Conservation (phyloP, 2,113 vertebrate species). For the Nycticryphes semicollaris region DNA sequence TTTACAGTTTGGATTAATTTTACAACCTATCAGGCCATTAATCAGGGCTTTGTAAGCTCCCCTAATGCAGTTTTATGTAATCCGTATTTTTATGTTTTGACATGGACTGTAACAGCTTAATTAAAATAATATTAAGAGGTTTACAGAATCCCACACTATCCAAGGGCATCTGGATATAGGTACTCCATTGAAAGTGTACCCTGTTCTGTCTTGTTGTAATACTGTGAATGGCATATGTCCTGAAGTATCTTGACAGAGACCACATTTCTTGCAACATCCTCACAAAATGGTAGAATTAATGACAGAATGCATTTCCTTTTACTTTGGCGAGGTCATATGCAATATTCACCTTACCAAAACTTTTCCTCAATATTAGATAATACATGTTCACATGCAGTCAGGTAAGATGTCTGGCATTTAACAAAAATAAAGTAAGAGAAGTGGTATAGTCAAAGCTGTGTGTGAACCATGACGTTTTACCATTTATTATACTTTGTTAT, state of each 20-base stretch:
- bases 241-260: neutral
- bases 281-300: neutral
- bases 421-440: neutral
- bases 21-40: conserved; percentile 59
- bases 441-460: neutral
- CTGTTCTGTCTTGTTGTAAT: neutral
- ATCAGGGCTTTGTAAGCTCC: conserved; percentile 59
- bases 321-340: neutral
- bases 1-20: conserved; percentile 63
- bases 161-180: neutral
- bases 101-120: neutral
- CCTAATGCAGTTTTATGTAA: conserved; percentile 57
- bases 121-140: conserved; percentile 48
- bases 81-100: conserved; percentile 42
- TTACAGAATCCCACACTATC: neutral
- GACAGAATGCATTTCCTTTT: neutral
- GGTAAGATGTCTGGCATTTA: neutral
- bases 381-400: neutral
- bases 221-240: neutral
- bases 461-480: neutral
- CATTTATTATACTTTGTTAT: neutral
- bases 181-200: neutral
- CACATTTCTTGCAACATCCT: neutral
- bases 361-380: neutral
- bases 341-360: neutral